Conservation (phyloP, 2,113 vertebrate genomes). For the Ammodytes dubius region DNA sequence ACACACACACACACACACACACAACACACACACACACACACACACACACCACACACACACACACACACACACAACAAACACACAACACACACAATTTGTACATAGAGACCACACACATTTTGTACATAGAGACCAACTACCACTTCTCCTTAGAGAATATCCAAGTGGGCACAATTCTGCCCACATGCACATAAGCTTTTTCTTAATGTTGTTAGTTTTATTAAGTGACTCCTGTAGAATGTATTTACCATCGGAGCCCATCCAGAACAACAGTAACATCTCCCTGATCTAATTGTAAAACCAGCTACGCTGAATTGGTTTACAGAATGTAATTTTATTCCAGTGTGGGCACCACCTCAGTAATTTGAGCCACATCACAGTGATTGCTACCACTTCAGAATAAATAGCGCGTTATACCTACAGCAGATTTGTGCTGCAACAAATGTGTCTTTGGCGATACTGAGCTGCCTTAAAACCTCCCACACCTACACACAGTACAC, state of each 20-base stretch:
- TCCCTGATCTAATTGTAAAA: slow-evolving; percentile 64
- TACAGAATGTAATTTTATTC: slow-evolving; percentile 69
- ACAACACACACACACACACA: no score
- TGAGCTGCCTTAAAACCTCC: slow-evolving; percentile 25
- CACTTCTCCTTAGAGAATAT: background rate
- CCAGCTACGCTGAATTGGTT: slow-evolving; percentile 59
- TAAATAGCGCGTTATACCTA: slow-evolving; percentile 64
- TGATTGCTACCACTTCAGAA: slow-evolving; percentile 73
- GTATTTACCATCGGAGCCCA: slow-evolving; percentile 44
- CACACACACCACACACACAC: background rate
- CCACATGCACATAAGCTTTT: slow-evolving; percentile 21
- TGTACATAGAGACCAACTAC: background rate
- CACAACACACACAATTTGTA: background rate
- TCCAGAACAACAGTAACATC: slow-evolving; percentile 41
- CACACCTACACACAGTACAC: slow-evolving; percentile 53
- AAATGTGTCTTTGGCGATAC: slow-evolving; percentile 49
- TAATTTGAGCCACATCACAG: slow-evolving; percentile 69
- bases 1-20: slow-evolving; percentile 10
- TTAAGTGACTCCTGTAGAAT: slow-evolving; percentile 48
- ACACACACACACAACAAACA: no score
- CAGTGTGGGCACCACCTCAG: slow-evolving; percentile 61
- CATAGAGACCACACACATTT: no score
- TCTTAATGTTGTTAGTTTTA: slow-evolving; percentile 51
- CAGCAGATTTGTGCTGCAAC: slow-evolving; percentile 43
- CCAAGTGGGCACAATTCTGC: slow-evolving; percentile 2